These are phyloP conservation scores for Hippolais icterina DNA, from an alignment of 2,113 vertebrate genomes.

Conservation along the genomic window DNA sequence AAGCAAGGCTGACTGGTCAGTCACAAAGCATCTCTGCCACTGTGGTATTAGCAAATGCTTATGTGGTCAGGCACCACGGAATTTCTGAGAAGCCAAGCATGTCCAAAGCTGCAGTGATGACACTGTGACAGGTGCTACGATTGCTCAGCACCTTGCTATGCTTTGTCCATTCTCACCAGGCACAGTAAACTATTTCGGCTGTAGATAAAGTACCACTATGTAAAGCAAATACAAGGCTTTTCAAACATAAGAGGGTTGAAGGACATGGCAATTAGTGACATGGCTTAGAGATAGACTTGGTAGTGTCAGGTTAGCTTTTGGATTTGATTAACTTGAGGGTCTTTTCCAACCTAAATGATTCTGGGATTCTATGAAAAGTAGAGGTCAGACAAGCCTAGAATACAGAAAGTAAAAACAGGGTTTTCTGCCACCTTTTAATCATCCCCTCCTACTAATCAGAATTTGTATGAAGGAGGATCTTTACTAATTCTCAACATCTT, in stretches of 20 bases:
- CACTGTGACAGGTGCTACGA: background rate
- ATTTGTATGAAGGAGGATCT: background rate
- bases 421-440: background rate
- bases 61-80: background rate
- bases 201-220: background rate
- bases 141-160: conserved; percentile 35
- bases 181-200: background rate
- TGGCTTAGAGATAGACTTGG: background rate
- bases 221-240: background rate
- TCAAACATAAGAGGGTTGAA: background rate
- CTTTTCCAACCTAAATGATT: background rate
- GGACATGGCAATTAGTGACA: background rate
- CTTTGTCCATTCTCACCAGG: background rate
- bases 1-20: background rate
- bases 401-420: background rate
- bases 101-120: background rate
- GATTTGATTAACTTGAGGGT: background rate
- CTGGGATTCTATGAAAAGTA: background rate
- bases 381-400: background rate
- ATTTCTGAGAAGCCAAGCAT: background rate
- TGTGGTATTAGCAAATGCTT: background rate
- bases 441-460: background rate
- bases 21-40: background rate
- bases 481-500: background rate
- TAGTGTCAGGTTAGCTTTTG: background rate